phyloP scores from a whole-genome alignment of 2,113 vertebrate species.

The Eulacestoma nigropectus region DNA sequence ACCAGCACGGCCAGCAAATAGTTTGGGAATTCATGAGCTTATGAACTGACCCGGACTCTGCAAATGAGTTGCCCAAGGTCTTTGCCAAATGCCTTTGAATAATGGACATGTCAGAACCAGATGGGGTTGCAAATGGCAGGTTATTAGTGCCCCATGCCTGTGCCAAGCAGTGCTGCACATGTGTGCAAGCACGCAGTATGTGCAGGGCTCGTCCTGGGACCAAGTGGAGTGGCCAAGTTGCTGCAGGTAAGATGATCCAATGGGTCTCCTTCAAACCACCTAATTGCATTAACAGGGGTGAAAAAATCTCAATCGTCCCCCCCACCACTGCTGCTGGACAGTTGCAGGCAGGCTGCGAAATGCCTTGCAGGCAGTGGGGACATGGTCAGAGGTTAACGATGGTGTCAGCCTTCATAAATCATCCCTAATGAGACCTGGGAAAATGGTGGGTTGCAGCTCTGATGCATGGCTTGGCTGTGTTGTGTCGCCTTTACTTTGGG shows the following conservation, averaged over 20 bases:
- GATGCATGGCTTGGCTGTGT: not conserved
- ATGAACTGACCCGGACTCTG: constrained; percentile 15
- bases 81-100: constrained; percentile 55
- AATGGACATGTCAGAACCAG: constrained; percentile 18
- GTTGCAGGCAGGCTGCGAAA: not conserved
- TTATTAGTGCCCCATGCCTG: not conserved
- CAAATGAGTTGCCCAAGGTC: constrained; percentile 35
- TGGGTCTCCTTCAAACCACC: not conserved
- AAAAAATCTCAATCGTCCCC: not conserved
- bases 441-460: not conserved
- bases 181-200: not conserved
- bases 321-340: not conserved
- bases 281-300: not conserved
- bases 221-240: rapidly evolving
- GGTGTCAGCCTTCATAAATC: constrained; percentile 48
- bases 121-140: not conserved
- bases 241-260: not conserved
- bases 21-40: constrained; percentile 38
- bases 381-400: constrained; percentile 22
- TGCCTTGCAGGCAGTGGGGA: not conserved
- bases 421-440: constrained; percentile 3
- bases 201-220: rapidly evolving
- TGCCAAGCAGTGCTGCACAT: not conserved
- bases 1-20: not conserved
- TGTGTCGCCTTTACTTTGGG: not conserved